These are phyloP conservation scores for Eremobia ochroleuca DNA, from an alignment of 2,888 invertebrate genomes.

Conservation along the genomic window DNA sequence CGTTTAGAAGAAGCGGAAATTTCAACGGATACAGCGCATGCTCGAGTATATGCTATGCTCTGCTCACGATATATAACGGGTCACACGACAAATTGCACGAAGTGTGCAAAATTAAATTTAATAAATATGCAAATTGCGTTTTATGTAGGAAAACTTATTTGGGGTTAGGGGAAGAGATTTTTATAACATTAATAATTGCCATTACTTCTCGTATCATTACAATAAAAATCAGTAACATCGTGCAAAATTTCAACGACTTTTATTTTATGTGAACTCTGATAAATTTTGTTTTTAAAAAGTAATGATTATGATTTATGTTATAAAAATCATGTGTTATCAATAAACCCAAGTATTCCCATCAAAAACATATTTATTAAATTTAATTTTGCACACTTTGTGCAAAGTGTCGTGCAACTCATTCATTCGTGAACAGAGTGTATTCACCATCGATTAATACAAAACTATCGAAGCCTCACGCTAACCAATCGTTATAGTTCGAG, in stretches of 20 bases:
- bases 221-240: not conserved
- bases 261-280: not conserved
- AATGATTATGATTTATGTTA: not conserved
- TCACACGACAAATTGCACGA: not conserved
- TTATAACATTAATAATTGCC: not conserved
- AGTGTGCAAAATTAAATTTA: conserved; percentile 2
- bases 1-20: conserved; percentile 87
- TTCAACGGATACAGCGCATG: conserved; percentile 90
- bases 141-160: not conserved
- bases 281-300: not conserved
- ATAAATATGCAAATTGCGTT: not conserved
- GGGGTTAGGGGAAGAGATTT: not conserved
- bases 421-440: conserved; percentile 57
- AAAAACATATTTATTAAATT: not conserved
- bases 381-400: conserved; percentile 29
- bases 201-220: not conserved
- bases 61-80: conserved; percentile 7
- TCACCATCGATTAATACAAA: conserved; percentile 82
- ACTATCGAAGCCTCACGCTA: conserved; percentile 83
- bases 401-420: not conserved
- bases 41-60: conserved; percentile 81
- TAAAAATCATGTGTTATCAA: not conserved
- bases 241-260: conserved; percentile 12
- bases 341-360: not conserved
- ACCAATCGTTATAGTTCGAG: conserved; percentile 70